Conservation (phyloP, 1,140 invertebrate genomes). For the Drosophila nigromelanica region DNA sequence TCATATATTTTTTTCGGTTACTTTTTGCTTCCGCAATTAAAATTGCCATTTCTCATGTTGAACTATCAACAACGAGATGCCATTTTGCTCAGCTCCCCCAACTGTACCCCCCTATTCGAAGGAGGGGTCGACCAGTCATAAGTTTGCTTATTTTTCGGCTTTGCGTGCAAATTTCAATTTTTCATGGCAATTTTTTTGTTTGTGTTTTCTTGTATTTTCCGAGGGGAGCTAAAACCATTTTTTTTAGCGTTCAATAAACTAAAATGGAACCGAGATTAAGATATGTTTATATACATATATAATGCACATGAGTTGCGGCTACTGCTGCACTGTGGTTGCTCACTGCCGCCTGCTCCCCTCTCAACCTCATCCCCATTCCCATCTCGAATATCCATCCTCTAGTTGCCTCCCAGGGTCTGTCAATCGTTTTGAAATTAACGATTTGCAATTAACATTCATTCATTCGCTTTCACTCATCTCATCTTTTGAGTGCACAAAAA, state of each 20-base stretch:
- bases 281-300: conserved; percentile 20
- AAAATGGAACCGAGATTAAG: conserved; percentile 58
- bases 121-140: conserved; percentile 33
- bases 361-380: no score
- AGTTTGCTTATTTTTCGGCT: conserved; percentile 46
- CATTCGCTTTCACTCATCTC: conserved; percentile 39
- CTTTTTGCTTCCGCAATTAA: conserved; percentile 73
- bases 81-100: conserved; percentile 15
- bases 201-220: no score
- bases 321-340: neutral
- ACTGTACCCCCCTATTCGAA: no score
- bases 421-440: conserved; percentile 42
- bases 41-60: conserved; percentile 67
- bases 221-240: neutral
- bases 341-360: neutral
- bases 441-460: conserved; percentile 62
- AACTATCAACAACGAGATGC: conserved; percentile 53
- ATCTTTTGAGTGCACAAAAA: conserved; percentile 17
- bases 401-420: neutral
- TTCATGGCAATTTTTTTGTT: conserved; percentile 53
- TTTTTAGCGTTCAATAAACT: conserved; percentile 37
- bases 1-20: conserved; percentile 14
- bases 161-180: conserved; percentile 79
- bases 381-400: neutral
- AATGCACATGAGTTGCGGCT: neutral